phyloP scores from a whole-genome alignment of 2,113 vertebrate genomes.

The Colaptes auratus region DNA sequence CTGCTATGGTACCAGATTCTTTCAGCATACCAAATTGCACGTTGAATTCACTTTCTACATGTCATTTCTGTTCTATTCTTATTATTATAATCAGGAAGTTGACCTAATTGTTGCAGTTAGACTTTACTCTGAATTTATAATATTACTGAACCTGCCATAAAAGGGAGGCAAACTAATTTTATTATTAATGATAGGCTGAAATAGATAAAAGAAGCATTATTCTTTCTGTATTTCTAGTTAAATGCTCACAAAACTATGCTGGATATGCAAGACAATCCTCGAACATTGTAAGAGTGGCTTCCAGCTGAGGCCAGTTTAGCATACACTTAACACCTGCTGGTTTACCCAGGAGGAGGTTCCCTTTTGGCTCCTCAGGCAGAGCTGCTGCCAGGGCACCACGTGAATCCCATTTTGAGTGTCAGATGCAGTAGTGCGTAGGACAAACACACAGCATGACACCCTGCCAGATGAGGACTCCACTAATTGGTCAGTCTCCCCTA shows the following conservation, averaged over 20 bases:
- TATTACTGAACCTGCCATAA: background rate
- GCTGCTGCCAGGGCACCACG: constrained; percentile 25
- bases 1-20: background rate
- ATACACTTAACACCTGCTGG: constrained; percentile 21
- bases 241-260: background rate
- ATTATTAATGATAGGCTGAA: constrained; percentile 6
- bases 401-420: background rate
- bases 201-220: constrained; percentile 32
- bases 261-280: background rate
- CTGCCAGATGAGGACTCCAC: background rate
- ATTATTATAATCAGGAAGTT: background rate
- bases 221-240: background rate
- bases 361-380: constrained; percentile 7
- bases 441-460: background rate
- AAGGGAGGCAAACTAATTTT: constrained; percentile 16
- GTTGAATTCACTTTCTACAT: background rate
- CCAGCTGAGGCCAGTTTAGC: constrained; percentile 44
- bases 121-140: background rate
- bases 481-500: background rate
- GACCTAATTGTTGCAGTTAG: constrained; percentile 15
- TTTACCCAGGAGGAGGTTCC: background rate
- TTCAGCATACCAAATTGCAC: background rate
- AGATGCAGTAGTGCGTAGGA: background rate
- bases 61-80: background rate
- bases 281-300: background rate